Evolutionary conservation across 2,113 vertebrate species (phyloP), one percentile per base, ranked within the genome.

Genomic region (Mixornis gularis): DNA sequence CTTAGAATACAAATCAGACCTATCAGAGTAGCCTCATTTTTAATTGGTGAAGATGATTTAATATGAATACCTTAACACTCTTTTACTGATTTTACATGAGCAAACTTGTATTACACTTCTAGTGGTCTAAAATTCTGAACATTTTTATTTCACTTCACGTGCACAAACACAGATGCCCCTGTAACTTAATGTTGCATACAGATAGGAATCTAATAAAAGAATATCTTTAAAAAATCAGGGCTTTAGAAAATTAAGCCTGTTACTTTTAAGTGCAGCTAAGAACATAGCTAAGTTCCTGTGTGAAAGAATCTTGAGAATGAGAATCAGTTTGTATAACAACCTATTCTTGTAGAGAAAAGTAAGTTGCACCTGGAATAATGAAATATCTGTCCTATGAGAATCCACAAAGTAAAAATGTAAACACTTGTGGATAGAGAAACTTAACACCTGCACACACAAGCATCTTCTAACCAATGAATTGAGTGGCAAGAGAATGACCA

Each of bases 1-100:
- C 44, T 85, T 85, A 71, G 81, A 96, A 92, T 81, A 88, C 8
- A 94, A 93, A 96, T 88, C 72, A 81, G 83, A 92, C 21, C 24
- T 53, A 79, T 79, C 16, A 63, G 62, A 81, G 36, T 70, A 79
- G 53, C 78, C 9, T 64, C 38, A 34, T 38, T 93, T 22, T 27
- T 92, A 85, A 51, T 58, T 92, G 55, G 27, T 76, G 27, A 66
- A 74, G 51, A 56, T 90, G 52, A 81, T 73, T 96, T 90, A 92
- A 94, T 77, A 94, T 77, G 53, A 92, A 76, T 70, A 63, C 17
- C 85, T 90, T 30, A 3, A 6, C 53, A 15, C 9, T 62, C 26
- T 87, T 77, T 55, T 58, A 51, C 19, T 55, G 21, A n/a, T 77
- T 65, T 87, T 59, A 9, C 60, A 22, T 62, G 69, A 82, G 10